Percentiles rank a stretch among this genome's conserved stretches.
Conservation (phyloP, 2,888 invertebrate genomes). For the Acleris holmiana region DNA sequence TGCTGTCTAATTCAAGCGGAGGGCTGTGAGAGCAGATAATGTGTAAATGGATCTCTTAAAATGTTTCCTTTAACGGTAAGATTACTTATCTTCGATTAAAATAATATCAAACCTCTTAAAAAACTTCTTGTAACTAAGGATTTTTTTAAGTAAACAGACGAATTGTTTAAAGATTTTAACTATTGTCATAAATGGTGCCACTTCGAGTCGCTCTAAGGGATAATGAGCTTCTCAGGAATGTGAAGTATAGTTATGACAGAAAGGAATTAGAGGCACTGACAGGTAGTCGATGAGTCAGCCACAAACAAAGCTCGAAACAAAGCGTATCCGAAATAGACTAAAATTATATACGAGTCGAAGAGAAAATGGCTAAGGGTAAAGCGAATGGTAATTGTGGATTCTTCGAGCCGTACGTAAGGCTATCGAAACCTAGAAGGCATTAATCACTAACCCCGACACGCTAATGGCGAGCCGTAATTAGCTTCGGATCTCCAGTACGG, state of each 20-base stretch:
- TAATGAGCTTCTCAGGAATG: conserved; percentile 71
- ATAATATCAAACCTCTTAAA: conserved; percentile 10
- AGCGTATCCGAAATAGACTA: conserved; percentile 37
- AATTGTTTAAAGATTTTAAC: not conserved
- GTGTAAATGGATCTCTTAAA: conserved; percentile 47
- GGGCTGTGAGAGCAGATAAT: conserved; percentile 45
- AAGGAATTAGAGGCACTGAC: conserved; percentile 70
- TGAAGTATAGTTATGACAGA: conserved; percentile 65
- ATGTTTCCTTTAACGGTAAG: not conserved
- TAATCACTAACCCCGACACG: conserved; percentile 64
- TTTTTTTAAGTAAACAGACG: conserved; percentile 3
- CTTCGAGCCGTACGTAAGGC: conserved; percentile 42
- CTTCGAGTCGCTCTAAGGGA: conserved; percentile 72
- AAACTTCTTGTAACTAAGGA: conserved; percentile 2
- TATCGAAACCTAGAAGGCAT: conserved; percentile 58
- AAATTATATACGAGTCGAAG: conserved; percentile 44
- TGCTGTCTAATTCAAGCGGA: conserved; percentile 60
- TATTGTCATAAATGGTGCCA: conserved; percentile 41
- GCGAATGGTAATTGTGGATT: conserved; percentile 45
- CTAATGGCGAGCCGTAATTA: conserved; percentile 68
- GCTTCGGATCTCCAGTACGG: conserved; percentile 51
- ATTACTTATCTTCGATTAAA: not conserved
- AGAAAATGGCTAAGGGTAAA: conserved; percentile 51
- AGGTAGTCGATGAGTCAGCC: conserved; percentile 75
- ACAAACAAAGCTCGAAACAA: conserved; percentile 43